These are phyloP conservation scores for Morus bassanus DNA, from an alignment of 2,797 vertebrate species.

Conservation along the genomic window DNA sequence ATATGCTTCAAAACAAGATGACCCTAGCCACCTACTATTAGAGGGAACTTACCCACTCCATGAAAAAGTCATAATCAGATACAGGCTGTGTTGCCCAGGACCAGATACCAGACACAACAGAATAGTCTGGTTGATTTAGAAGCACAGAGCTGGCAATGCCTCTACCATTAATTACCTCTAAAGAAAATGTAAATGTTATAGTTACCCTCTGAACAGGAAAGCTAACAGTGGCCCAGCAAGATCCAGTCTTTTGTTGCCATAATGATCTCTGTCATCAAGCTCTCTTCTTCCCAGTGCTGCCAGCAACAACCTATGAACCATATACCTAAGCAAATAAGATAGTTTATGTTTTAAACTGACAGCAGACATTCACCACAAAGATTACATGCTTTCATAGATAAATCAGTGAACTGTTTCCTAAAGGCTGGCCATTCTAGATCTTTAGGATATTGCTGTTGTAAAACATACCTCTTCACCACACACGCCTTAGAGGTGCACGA, in stretches of 20 bases:
- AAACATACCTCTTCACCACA: not conserved
- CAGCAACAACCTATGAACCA: constrained; percentile 94
- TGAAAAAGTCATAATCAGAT: not conserved
- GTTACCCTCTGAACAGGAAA: constrained; percentile 95
- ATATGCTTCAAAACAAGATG: not conserved
- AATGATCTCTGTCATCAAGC: constrained; percentile 98
- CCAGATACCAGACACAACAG: not conserved
- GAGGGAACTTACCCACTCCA: not conserved
- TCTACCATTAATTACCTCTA: not conserved
- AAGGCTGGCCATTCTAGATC: not conserved
- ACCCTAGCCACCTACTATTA: not conserved
- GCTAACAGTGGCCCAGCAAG: constrained; percentile 93
- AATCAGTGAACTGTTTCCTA: not conserved
- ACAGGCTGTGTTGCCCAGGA: not conserved
- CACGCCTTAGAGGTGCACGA: not conserved
- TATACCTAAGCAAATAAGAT: constrained; percentile 81
- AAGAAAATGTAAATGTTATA: not conserved
- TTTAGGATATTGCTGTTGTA: not conserved
- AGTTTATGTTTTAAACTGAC: not conserved
- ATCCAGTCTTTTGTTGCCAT: constrained; percentile 98
- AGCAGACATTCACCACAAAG: not conserved
- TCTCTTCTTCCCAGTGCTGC: constrained; percentile 93
- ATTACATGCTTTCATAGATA: not conserved
- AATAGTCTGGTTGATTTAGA: not conserved
- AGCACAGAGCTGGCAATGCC: not conserved